phyloP scores from a whole-genome alignment of 1,140 invertebrate genomes.

The Ceratoteleas bidentatus region DNA sequence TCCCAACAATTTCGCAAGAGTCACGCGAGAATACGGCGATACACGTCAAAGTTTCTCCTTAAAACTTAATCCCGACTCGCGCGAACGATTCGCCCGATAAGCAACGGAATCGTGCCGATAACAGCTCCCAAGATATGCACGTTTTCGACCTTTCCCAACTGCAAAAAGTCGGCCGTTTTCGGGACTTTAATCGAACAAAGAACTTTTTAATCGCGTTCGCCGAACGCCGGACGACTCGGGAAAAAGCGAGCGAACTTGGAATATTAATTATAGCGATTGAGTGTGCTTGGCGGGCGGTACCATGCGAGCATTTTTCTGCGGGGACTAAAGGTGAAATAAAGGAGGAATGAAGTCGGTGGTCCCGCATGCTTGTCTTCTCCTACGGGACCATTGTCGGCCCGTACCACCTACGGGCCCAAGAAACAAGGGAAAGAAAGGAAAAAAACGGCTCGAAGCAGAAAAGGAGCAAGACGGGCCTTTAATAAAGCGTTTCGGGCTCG shows the following conservation, averaged over 20 bases:
- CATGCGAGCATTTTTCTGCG: not conserved
- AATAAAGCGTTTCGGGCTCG: conserved; percentile 41
- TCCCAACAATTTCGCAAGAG: conserved; percentile 35
- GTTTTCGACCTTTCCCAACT: not conserved
- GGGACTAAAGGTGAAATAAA: conserved; percentile 8
- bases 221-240: too few relatives aligned
- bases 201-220: too few relatives aligned
- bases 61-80: too few relatives aligned
- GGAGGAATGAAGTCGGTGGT: conserved; percentile 13
- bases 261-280: too few relatives aligned
- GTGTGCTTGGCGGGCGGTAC: not conserved
- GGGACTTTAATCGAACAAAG: too few relatives aligned
- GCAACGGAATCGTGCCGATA: conserved; percentile 14
- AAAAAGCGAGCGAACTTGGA: too few relatives aligned
- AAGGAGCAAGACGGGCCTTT: not conserved
- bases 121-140: not conserved
- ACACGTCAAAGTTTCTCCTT: conserved; percentile 21
- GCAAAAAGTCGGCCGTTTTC: not conserved
- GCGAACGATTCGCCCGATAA: not conserved
- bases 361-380: conserved; percentile 43
- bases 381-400: conserved; percentile 48
- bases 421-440: not conserved
- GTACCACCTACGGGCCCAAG: conserved; percentile 39
- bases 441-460: not conserved
- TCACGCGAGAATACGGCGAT: conserved; percentile 39